Conservation (phyloP, 2,888 invertebrate species). For the Cerastis rubricosa region DNA sequence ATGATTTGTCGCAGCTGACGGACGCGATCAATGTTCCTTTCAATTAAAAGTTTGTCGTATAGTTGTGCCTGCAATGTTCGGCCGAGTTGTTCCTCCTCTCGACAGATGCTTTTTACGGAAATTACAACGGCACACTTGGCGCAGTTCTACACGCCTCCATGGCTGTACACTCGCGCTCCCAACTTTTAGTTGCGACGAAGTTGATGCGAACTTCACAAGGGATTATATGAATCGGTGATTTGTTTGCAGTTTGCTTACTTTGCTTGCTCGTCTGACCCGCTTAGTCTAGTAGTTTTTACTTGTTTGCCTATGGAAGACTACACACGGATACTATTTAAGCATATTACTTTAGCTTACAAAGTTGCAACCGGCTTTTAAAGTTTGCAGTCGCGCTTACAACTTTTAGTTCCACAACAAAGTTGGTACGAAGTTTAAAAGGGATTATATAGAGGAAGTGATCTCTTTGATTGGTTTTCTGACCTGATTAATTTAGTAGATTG, state of each 20-base stretch:
- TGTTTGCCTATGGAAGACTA: constrained; percentile 40
- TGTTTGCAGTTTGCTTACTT: constrained; percentile 33
- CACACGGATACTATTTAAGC: constrained; percentile 41
- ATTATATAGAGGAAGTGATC: constrained; percentile 33
- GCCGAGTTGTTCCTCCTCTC: constrained; percentile 62
- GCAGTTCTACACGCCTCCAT: constrained; percentile 38
- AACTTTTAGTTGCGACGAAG: constrained; percentile 60
- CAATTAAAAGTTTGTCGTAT: constrained; percentile 84
- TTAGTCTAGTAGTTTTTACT: constrained; percentile 45
- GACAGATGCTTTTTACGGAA: constrained; percentile 73
- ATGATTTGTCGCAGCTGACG: constrained; percentile 47
- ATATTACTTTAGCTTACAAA: constrained; percentile 44
- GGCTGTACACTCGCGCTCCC: constrained; percentile 38
- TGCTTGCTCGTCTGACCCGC: constrained; percentile 37
- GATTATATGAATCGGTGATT: constrained; percentile 50
- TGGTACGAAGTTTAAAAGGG: constrained; percentile 37
- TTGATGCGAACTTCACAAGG: constrained; percentile 43
- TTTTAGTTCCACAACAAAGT: constrained; percentile 49
- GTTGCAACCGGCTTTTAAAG: constrained; percentile 40
- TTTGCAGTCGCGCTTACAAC: constrained; percentile 37
- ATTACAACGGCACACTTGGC: constrained; percentile 69
- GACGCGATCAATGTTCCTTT: constrained; percentile 82
- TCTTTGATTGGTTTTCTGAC: constrained; percentile 48
- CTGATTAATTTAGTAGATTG: constrained; percentile 39
- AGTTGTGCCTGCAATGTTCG: constrained; percentile 73